Conservation (phyloP, 2,113 vertebrate genomes). For the Noctilio leporinus region DNA sequence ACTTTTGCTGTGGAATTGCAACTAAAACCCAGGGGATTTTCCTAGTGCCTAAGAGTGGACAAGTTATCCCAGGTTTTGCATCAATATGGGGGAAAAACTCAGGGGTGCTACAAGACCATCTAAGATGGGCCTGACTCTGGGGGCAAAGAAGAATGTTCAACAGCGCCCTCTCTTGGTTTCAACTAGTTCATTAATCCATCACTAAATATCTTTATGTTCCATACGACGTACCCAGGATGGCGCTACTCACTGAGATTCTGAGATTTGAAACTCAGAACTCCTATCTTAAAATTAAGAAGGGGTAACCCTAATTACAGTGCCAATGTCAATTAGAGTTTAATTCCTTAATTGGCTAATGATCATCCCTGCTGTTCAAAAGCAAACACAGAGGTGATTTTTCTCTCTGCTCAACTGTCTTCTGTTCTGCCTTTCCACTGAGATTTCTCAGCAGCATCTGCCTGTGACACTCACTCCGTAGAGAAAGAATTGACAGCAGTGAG, state of each 20-base stretch:
- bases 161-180: background rate
- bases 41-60: background rate
- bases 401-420: background rate
- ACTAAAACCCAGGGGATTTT: background rate
- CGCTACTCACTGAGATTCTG: background rate
- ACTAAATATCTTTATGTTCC: background rate
- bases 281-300: background rate
- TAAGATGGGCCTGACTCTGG: background rate
- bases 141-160: background rate
- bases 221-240: background rate
- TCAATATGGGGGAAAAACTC: background rate
- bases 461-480: slow-evolving; percentile 16
- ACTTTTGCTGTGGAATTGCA: background rate
- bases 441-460: background rate
- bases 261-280: background rate
- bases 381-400: background rate
- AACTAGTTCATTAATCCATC: background rate
- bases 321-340: background rate
- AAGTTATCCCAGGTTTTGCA: background rate
- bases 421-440: background rate
- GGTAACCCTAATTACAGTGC: background rate
- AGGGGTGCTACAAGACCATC: background rate
- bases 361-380: background rate
- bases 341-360: background rate
- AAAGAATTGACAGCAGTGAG: slow-evolving; percentile 50